Evolutionary conservation across 2,797 vertebrate genomes (phyloP).

Genomic region (Mergus octosetaceus): DNA sequence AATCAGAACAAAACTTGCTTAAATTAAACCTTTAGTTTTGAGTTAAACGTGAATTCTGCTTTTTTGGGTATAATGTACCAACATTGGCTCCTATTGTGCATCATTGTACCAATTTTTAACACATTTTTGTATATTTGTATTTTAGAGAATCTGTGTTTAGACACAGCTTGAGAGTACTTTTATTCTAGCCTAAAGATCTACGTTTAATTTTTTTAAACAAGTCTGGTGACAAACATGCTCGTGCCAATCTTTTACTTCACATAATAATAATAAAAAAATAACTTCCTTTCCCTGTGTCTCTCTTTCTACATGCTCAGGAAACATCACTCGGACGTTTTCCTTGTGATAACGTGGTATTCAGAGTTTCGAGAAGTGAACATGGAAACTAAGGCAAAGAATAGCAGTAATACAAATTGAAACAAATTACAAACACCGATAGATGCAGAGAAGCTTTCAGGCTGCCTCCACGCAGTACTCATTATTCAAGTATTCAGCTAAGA

Average conservation of each 20-base stretch:
- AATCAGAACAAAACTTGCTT: not conserved
- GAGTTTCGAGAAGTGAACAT: not conserved
- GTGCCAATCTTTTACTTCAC: not conserved
- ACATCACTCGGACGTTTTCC: not conserved
- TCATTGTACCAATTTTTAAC: not conserved
- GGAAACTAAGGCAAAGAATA: not conserved
- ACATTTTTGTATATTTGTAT: not conserved
- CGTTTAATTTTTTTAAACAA: not conserved
- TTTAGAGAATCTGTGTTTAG: not conserved
- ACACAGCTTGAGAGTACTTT: not conserved
- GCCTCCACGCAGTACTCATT: not conserved
- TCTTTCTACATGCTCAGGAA: constrained; percentile 15
- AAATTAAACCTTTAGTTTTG: not conserved
- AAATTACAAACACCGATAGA: not conserved
- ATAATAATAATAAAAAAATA: not conserved
- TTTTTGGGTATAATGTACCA: not conserved
- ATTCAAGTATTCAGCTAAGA: not conserved
- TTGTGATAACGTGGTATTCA: not conserved
- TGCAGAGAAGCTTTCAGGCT: not conserved
- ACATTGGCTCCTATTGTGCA: not conserved
- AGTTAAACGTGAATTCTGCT: not conserved
- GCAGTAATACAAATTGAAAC: not conserved
- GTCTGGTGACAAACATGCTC: not conserved
- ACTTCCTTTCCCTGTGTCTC: not conserved
- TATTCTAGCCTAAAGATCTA: not conserved